Evolutionary conservation across 1,140 invertebrate species (phyloP).

Genomic region (Orchesella cincta): DNA sequence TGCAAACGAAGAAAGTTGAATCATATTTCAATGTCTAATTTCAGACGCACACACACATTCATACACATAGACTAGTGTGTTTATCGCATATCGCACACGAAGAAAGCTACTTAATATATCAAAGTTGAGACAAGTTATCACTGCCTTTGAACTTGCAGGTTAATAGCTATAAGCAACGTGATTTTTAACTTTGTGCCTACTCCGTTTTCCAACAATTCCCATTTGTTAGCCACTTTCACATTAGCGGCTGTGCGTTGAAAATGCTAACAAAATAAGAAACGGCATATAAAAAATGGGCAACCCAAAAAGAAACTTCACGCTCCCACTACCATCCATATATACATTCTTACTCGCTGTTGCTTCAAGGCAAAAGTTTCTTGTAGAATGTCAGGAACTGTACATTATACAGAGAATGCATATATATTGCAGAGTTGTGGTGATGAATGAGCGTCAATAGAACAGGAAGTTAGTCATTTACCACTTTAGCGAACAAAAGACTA

Average conservation of each 20-base stretch:
- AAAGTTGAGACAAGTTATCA: not conserved
- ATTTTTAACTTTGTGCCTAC: not conserved
- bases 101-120: slow-evolving; percentile 11
- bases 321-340: too few relatives aligned
- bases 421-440: slow-evolving; percentile 22
- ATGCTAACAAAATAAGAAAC: not conserved
- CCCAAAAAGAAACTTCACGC: too few relatives aligned
- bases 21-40: slow-evolving; percentile 28
- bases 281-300: too few relatives aligned
- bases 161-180: slow-evolving; percentile 4
- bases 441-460: slow-evolving; percentile 21
- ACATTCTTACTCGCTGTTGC: too few relatives aligned
- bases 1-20: slow-evolving; percentile 2
- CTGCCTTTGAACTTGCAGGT: not conserved
- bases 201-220: not conserved
- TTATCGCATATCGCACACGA: not conserved
- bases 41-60: slow-evolving; percentile 14
- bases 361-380: too few relatives aligned
- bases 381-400: too few relatives aligned
- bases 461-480: slow-evolving; percentile 27
- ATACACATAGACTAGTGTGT: too few relatives aligned
- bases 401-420: too few relatives aligned
- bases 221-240: not conserved
- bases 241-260: not conserved
- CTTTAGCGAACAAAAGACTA: slow-evolving; percentile 16